These are phyloP conservation scores for Carpatolechia fugitivella DNA, from an alignment of 2,888 invertebrate genomes.

Conservation along the genomic window DNA sequence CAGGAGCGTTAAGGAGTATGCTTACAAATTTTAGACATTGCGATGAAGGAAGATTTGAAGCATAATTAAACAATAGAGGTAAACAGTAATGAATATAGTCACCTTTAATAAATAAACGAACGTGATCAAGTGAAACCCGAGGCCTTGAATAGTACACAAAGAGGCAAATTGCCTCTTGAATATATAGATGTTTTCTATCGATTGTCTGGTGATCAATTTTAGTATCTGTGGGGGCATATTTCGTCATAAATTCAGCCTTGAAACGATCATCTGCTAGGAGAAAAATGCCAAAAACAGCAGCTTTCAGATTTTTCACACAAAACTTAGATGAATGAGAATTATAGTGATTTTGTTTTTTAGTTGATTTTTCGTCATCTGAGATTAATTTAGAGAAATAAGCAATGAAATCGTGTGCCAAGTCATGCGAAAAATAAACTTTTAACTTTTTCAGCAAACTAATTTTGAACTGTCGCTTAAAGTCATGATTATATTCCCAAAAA, in stretches of 20 bases:
- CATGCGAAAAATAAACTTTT: constrained; percentile 46
- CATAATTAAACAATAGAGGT: constrained; percentile 39
- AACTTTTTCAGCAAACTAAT: constrained; percentile 42
- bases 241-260: constrained; percentile 37
- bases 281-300: constrained; percentile 41
- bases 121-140: constrained; percentile 32
- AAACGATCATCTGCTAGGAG: constrained; percentile 35
- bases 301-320: constrained; percentile 16
- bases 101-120: constrained; percentile 38
- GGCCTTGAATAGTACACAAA: constrained; percentile 38
- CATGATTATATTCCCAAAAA: not conserved
- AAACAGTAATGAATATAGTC: constrained; percentile 42
- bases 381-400: constrained; percentile 33
- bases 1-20: constrained; percentile 35
- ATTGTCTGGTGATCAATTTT: constrained; percentile 41
- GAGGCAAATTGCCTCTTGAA: constrained; percentile 42
- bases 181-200: constrained; percentile 29
- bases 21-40: constrained; percentile 35
- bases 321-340: too few species aligned
- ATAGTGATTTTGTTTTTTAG: too few species aligned
- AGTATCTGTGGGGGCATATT: constrained; percentile 37
- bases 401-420: constrained; percentile 39
- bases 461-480: constrained; percentile 15
- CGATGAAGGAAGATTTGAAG: constrained; percentile 33
- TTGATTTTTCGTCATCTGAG: too few species aligned